A percentile compares a stretch with the other conserved stretches of the same genome.
Conservation (phyloP, 1,140 invertebrate species). For the Ditylenchus dipsaci region DNA sequence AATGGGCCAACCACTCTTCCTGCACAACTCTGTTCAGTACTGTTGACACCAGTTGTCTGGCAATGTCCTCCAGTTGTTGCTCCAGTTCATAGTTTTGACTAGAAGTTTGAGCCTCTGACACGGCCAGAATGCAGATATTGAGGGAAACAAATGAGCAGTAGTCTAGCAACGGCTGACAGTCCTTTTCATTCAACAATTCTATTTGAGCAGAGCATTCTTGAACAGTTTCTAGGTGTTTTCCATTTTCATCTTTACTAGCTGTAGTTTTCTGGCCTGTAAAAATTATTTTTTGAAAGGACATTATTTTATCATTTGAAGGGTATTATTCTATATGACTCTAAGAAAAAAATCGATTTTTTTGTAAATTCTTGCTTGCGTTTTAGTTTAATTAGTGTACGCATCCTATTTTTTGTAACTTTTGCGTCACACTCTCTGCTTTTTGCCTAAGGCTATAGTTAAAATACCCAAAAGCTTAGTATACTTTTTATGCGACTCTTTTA, state of each 20-base stretch:
- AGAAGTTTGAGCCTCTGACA: not conserved
- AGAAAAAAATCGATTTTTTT: too few species aligned
- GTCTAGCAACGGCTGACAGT: not conserved
- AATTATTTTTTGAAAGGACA: too few species aligned
- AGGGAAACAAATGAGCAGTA: slow-evolving; percentile 11
- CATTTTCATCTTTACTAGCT: not conserved
- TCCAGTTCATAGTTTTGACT: not conserved
- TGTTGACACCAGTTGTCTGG: not conserved
- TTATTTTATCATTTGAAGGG: too few species aligned
- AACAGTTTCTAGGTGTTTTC: not conserved
- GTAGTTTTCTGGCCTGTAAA: not conserved
- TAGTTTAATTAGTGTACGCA: too few species aligned
- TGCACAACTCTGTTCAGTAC: not conserved
- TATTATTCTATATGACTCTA: too few species aligned
- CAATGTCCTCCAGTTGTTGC: not conserved
- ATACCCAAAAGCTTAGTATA: too few species aligned
- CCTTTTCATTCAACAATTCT: not conserved
- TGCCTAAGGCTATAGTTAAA: too few species aligned
- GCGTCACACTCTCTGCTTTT: too few species aligned
- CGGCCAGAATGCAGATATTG: slow-evolving; percentile 21
- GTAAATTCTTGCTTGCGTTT: too few species aligned
- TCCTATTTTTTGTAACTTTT: too few species aligned
- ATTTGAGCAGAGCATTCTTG: not conserved
- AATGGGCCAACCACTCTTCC: not conserved
- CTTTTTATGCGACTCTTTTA: too few species aligned